Conservation (phyloP, 2,888 invertebrate species). For the Dryomyza anilis region DNA sequence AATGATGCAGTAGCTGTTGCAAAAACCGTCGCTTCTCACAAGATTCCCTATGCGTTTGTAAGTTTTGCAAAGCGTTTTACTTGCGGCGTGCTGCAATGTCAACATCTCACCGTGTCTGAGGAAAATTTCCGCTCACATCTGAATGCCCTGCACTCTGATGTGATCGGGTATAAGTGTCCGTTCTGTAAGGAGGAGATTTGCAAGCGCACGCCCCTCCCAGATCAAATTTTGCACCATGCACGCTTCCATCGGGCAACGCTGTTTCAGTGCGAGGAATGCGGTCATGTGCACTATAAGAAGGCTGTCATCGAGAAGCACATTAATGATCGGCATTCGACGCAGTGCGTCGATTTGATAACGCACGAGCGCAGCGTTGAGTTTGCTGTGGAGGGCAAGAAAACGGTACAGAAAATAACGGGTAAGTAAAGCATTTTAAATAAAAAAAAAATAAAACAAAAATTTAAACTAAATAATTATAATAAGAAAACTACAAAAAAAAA, state of each 20-base stretch:
- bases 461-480: no score
- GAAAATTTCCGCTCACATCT: conserved; percentile 75
- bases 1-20: conserved; percentile 31
- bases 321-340: conserved; percentile 33
- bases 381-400: conserved; percentile 26
- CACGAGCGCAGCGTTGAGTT: conserved; percentile 36
- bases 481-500: no score
- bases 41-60: conserved; percentile 57
- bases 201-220: conserved; percentile 61
- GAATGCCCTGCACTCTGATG: conserved; percentile 71
- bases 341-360: conserved; percentile 41
- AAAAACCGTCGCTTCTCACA: conserved; percentile 12
- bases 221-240: conserved; percentile 74
- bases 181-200: conserved; percentile 70
- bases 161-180: conserved; percentile 69
- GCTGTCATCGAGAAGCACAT: conserved; percentile 72
- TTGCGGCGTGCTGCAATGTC: conserved; percentile 74
- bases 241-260: conserved; percentile 75
- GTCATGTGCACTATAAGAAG: conserved; percentile 69
- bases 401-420: conserved; percentile 30
- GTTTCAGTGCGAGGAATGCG: conserved; percentile 75
- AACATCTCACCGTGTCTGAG: conserved; percentile 74
- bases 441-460: no score
- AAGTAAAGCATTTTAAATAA: conserved; percentile 1
- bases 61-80: conserved; percentile 68